Evolutionary conservation across 37 sponge, comb jelly and placozoan genomes (phyloP), one percentile per base, ranked within the genome.

Genomic region (Halisarca cf. caerulea): DNA sequence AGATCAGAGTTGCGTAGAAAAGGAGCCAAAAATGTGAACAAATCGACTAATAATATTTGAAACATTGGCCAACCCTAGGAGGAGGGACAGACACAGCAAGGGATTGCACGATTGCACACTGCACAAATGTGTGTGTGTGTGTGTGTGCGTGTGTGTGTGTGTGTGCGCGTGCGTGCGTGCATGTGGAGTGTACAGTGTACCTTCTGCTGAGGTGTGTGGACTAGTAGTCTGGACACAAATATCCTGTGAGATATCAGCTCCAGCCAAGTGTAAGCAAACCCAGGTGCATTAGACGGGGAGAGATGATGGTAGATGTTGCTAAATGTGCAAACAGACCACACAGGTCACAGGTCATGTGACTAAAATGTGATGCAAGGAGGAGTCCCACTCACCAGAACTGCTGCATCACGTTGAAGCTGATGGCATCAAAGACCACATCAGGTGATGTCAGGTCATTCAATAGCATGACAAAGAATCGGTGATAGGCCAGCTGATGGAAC

Each of bases 1-100:
- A 99, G 96, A 44, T 99, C 99, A 44, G 99, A 97, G 66, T 99
- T 99, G 4, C 99, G 83, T 61, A 99, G 88, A 82, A 99, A 99
- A 6, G 99, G 99, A 43, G 98, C 90, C 47, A 99, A 80, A 85
- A 99, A 99, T 80, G 89, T 90, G 88, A 99, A 97, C 36, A 97
- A 79, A 70, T 97, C 97, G 58, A 99, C 88, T 32, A 99, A 85
- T 58, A 99, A 88, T 82, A 97, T 94, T 60, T 99, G 99, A 80
- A 95, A 95, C 45, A 93, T 82, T 3, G 92, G 92, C 99, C 99
- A 99, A 25, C 99, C 99, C 94, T 97, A 2, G 38, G 33, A 45
- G 34, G 15, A 59, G 25, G 30, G 58, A 18, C 42, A n/a, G 11
- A 55, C 64, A 62, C 18, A 62, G 25, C 6, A 15, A 28, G 30